Percentiles rank a stretch among this genome's conserved stretches.
Evolutionary conservation across 2,797 vertebrate species (phyloP).

Genomic region (Alca torda): DNA sequence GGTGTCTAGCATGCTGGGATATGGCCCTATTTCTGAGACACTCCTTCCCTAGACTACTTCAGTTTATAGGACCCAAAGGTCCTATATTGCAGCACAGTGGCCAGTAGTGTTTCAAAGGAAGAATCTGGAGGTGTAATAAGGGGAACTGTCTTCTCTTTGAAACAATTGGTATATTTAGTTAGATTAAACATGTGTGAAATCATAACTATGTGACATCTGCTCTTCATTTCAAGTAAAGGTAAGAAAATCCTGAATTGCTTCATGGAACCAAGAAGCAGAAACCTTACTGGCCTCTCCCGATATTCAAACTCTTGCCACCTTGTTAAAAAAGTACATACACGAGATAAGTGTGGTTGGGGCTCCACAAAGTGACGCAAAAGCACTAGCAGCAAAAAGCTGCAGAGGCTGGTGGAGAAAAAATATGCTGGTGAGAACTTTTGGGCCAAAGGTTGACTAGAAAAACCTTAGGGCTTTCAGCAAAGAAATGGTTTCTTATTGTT

Average conservation of each 20-base stretch:
- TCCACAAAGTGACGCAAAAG: not conserved
- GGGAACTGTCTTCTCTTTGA: not conserved
- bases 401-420: not conserved
- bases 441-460: not conserved
- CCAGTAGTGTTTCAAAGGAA: not conserved
- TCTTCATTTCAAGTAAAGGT: not conserved
- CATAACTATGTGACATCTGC: not conserved
- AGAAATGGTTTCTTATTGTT: not conserved
- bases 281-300: not conserved
- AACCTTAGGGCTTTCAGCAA: not conserved
- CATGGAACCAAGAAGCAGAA: not conserved
- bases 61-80: not conserved
- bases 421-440: not conserved
- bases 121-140: not conserved
- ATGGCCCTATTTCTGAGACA: not conserved
- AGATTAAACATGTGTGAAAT: not conserved
- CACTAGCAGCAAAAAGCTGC: not conserved
- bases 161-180: not conserved
- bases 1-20: not conserved
- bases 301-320: not conserved
- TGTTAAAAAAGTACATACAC: not conserved
- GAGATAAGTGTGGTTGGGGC: not conserved
- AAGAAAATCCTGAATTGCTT: not conserved
- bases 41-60: not conserved
- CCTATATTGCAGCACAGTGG: not conserved